Percentiles rank a stretch among this genome's conserved stretches.
These are phyloP conservation scores for Zygaena filipendulae DNA, from an alignment of 2,888 invertebrate genomes.

Conservation along the genomic window DNA sequence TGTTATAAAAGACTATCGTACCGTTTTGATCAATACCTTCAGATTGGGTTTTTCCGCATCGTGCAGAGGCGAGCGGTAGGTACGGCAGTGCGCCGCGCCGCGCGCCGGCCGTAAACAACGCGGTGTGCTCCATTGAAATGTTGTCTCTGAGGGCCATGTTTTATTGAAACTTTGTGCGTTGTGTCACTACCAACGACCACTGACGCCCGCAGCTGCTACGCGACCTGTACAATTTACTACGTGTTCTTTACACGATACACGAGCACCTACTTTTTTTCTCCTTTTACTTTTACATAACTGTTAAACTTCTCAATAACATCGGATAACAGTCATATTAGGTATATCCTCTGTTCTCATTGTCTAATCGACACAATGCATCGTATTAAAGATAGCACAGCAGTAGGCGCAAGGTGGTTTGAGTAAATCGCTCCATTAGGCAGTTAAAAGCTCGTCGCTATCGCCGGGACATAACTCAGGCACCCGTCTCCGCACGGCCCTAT, in stretches of 20 bases:
- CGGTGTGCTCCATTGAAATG: conserved; percentile 52
- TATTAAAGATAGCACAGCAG: too few species aligned
- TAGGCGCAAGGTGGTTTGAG: conserved; percentile 57
- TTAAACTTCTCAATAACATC: too few species aligned
- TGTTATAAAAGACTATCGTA: too few species aligned
- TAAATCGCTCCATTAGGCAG: conserved; percentile 68
- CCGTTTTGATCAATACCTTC: conserved; percentile 47
- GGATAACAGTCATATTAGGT: too few species aligned
- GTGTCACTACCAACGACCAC: conserved; percentile 17
- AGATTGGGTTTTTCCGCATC: conserved; percentile 50
- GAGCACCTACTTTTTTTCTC: too few species aligned
- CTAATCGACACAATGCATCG: too few species aligned
- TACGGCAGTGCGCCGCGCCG: conserved; percentile 16
- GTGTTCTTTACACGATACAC: too few species aligned
- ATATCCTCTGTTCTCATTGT: too few species aligned
- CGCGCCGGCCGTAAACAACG: conserved; percentile 46
- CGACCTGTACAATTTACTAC: too few species aligned
- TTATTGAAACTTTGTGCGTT: conserved; percentile 59
- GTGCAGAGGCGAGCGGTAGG: too few species aligned
- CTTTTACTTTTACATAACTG: too few species aligned
- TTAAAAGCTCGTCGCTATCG: conserved; percentile 69
- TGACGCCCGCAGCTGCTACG: too few species aligned
- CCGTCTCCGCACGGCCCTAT: conserved; percentile 64
- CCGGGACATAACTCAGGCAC: conserved; percentile 61
- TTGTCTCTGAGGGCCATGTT: conserved; percentile 58